Percentiles rank a stretch among this genome's conserved stretches.
Conservation (phyloP, 2,797 vertebrate species). For the Staurois parvus region DNA sequence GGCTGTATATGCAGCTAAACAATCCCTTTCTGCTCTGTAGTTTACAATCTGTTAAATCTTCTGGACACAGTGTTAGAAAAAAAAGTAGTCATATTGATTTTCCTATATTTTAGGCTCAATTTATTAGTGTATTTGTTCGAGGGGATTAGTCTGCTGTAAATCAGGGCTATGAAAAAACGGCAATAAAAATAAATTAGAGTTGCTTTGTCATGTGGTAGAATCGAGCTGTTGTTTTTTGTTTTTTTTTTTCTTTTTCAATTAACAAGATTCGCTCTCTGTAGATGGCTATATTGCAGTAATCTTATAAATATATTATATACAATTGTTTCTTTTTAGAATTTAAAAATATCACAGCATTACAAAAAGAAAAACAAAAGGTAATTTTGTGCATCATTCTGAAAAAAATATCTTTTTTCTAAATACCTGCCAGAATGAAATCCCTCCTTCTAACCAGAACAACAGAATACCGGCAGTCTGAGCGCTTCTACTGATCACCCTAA, state of each 20-base stretch:
- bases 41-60: conserved; percentile 54
- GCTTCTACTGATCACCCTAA: no score
- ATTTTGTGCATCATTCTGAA: no score
- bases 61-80: conserved; percentile 24
- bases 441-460: no score
- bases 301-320: not conserved
- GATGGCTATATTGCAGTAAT: not conserved
- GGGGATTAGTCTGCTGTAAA: conserved; percentile 30
- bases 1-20: not conserved
- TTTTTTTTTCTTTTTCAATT: not conserved
- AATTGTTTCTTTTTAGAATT: no score
- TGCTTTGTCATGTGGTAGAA: conserved; percentile 6
- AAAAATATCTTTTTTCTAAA: no score
- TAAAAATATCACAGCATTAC: no score
- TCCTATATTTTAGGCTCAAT: conserved; percentile 37
- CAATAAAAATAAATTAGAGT: conserved; percentile 38
- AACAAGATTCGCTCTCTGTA: not conserved
- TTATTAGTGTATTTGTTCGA: conserved; percentile 38
- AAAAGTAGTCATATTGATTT: conserved; percentile 43
- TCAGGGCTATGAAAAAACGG: conserved; percentile 12
- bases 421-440: no score
- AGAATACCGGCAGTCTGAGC: no score
- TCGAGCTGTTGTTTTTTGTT: not conserved
- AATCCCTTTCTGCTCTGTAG: conserved; percentile 36
- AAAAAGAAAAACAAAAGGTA: no score